Evolutionary conservation across 2,888 invertebrate species (phyloP), one percentile per base, ranked within the genome.

Genomic region (Chelonus formosanus): DNA sequence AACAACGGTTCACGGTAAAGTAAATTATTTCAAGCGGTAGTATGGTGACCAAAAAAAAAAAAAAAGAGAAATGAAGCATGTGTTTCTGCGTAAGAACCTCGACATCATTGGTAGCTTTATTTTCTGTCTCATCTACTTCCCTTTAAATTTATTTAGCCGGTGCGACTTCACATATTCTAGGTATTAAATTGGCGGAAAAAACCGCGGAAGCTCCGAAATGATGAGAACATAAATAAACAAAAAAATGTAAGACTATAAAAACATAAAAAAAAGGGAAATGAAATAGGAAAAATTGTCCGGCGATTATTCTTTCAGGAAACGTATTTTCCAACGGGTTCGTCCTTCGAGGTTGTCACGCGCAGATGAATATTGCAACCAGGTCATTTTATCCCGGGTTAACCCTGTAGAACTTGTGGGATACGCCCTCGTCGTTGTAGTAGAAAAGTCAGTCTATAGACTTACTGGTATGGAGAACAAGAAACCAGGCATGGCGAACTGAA

Each of bases 291-390:
- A 40, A 40, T 32, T 34, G 34, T 20, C 40, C 35, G 58, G 63
- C 67, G 63, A 69, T 67, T 69, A 70, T 69, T 63, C 61, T 69
- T 64, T 62, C 58, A 59, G 45, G 62, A 64, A 65, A 52, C 44
- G 43, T 63, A 63, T 69, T 68, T 59, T 45, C 43, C 54, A 57
- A 54, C 44, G 31, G 20, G 20, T 31, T 61, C 36, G 34, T 59
- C 32, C 59, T 20, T 61, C 43, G 48, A 64, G 43, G 34, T 43
- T 47, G 57, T 64, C 66, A 62, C 67, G 57, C 55, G 52, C 64
- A 71, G 69, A 66, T 68, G 61, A 69, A 68, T 69, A 68, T 71
- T 67, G 45, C 63, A 69, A 61, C 56, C 60, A 20, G 64, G 66
- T 48, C 47, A 54, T 63, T 69, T 67, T 67, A 70, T 69, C 50